Conservation (phyloP, 2,888 invertebrate species). For the Sthenelais limicola region DNA sequence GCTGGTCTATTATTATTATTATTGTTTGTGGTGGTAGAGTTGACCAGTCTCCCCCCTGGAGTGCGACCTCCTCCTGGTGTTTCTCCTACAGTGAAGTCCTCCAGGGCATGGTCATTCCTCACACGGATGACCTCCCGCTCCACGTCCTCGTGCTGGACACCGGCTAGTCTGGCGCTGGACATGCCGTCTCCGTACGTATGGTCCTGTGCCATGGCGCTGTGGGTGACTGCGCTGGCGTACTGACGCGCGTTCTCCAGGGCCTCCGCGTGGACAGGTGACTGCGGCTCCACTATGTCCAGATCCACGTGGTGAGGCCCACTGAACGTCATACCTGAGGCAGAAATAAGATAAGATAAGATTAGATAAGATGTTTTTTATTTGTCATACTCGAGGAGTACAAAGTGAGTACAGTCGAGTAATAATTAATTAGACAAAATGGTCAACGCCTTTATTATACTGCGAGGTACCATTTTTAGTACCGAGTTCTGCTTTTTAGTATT, state of each 20-base stretch:
- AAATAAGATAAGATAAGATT: neutral
- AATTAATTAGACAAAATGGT: no score
- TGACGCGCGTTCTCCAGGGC: conserved; percentile 55
- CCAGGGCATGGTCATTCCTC: conserved; percentile 30
- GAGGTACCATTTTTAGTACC: no score
- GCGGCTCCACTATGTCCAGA: conserved; percentile 38
- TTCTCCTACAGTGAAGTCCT: conserved; percentile 11
- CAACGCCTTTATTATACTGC: no score
- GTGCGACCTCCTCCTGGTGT: neutral
- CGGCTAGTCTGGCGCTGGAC: conserved; percentile 9
- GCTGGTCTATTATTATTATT: no score
- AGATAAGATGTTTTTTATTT: no score
- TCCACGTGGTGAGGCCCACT: conserved; percentile 41
- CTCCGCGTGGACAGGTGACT: conserved; percentile 46
- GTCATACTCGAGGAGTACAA: no score
- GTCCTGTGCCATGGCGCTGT: conserved; percentile 16
- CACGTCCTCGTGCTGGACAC: neutral
- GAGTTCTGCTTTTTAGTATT: no score
- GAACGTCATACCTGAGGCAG: conserved; percentile 29
- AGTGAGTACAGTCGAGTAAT: no score
- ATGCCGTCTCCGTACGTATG: neutral
- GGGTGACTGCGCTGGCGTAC: conserved; percentile 54
- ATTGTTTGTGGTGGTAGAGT: no score
- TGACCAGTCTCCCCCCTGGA: no score
- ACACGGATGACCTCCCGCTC: conserved; percentile 23